These are phyloP conservation scores for Hydra vulgaris DNA, from an alignment of 30 jellyfish, hydroid and myxozoan species.

Conservation along the genomic window DNA sequence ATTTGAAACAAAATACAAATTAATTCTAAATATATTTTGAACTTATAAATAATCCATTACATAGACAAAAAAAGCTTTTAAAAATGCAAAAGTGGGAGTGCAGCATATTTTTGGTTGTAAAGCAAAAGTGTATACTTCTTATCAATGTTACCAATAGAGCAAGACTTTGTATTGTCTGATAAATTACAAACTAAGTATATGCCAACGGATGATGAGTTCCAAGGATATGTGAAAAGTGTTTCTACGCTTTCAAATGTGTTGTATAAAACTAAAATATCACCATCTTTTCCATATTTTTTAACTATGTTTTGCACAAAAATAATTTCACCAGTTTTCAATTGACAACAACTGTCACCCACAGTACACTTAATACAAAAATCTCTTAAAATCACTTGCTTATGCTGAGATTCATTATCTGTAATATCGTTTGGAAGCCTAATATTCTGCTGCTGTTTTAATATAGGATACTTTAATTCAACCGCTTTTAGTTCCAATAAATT, in stretches of 20 bases:
- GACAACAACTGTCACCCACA: background rate
- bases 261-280: background rate
- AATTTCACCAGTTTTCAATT: background rate
- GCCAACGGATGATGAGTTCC: background rate
- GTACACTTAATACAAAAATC: background rate
- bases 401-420: background rate
- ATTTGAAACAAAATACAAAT: too few species aligned
- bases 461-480: background rate
- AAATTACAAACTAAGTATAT: background rate
- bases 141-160: background rate
- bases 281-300: background rate
- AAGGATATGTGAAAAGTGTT: background rate
- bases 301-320: background rate
- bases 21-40: too few species aligned
- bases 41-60: background rate
- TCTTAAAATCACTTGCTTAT: background rate
- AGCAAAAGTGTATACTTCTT: background rate
- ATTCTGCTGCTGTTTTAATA: background rate
- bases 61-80: background rate
- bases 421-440: background rate
- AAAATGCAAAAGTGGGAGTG: background rate
- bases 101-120: background rate
- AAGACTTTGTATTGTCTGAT: background rate
- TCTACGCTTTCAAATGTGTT: background rate
- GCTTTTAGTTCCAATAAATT: background rate